Evolutionary conservation across 2,797 vertebrate genomes (phyloP), one percentile per base, ranked within the genome.

Genomic region (Crenuchus spilurus): DNA sequence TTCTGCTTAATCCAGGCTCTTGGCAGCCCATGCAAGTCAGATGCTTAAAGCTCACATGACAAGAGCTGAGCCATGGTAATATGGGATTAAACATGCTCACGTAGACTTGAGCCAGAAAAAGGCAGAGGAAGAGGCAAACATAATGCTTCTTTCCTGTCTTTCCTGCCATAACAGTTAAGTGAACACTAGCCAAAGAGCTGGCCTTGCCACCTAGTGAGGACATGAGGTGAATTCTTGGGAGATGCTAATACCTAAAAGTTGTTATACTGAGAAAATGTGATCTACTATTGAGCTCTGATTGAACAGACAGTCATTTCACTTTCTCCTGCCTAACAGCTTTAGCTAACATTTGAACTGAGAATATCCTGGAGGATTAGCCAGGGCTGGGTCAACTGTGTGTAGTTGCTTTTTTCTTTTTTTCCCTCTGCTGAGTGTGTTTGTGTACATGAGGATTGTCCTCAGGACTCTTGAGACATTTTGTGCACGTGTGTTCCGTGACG

Each of bases 1-100:
- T 82, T 74, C 31, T 16, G 22, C 58, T 69, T 83, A 70, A 81
- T 58, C 75, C 68, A 13, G 30, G 8, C 60, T 60, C 57, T 69
- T 80, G 75, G 76, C 58, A 75, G 44, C 46, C 16, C 37, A 11
- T 46, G 61, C 24, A 1, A 75, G 70, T 68, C 61, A 78, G 54
- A 79, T 80, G 70, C 69, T 71, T 74, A 64, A 72, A 72, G 51
- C 69, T 83, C 68, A 80, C 68, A 74, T 72, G 75, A 81, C 63
- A 10, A 68, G 58, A 67, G 52, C 72, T 77, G 54, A 80, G 80
- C 75, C 51, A 75, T 41, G 37, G 60, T 72, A 84, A 82, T 84
- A 74, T 76, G 66, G 80, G 76, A 86, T 83, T 83, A 83, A 70
- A 77, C 60, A 70, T 48, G 55, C 78, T 76, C 60, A 70, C 37